Conservation (phyloP, 2,113 vertebrate genomes). For the Nansenia antarctica region DNA sequence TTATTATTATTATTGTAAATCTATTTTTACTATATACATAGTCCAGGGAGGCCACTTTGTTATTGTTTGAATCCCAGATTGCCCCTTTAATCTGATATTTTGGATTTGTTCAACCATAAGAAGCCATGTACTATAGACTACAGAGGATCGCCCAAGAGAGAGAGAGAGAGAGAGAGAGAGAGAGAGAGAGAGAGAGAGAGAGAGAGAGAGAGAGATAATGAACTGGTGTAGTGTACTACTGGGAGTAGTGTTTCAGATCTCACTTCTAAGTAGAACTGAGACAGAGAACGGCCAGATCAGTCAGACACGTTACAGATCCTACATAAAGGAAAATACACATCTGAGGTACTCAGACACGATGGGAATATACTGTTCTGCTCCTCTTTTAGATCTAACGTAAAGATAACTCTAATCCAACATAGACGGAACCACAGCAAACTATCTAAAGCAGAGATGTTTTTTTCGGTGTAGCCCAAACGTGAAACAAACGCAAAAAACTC, state of each 20-base stretch:
- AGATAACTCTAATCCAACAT: conserved; percentile 13
- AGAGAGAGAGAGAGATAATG: conserved; percentile 19
- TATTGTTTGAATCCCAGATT: too few species aligned
- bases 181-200: background rate
- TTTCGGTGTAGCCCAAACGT: conserved; percentile 9
- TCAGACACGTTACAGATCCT: background rate
- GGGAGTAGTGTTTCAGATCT: conserved; percentile 1
- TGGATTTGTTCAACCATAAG: too few species aligned
- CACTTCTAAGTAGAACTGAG: background rate
- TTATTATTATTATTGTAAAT: too few species aligned
- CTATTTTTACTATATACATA: too few species aligned
- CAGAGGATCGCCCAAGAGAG: too few species aligned
- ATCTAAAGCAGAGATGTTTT: background rate
- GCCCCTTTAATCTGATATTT: too few species aligned
- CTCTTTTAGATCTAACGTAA: conserved; percentile 13
- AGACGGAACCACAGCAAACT: conserved; percentile 1
- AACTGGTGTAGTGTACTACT: background rate
- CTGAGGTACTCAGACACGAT: conserved; percentile 9
- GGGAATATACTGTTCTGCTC: background rate
- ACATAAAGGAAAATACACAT: conserved; percentile 26
- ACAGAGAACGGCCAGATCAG: background rate
- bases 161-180: conserved; percentile 28
- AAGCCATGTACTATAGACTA: too few species aligned
- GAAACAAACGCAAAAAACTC: background rate
- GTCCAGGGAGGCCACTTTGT: too few species aligned